Conservation (phyloP, 2,797 vertebrate genomes). For the Ctenosaura bakeri region DNA sequence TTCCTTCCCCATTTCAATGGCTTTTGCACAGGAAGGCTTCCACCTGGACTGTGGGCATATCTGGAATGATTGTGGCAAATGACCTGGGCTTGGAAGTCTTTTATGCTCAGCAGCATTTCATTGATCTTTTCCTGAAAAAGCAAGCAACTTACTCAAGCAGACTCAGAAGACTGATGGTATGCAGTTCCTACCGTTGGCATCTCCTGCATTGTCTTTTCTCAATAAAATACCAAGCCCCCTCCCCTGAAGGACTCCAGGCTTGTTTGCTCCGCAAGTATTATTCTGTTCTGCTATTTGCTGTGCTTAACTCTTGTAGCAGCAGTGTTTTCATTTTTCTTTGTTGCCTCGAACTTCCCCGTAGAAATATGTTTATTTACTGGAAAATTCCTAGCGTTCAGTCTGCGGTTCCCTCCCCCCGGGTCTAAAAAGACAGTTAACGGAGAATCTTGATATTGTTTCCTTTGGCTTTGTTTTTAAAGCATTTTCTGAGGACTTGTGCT, state of each 20-base stretch:
- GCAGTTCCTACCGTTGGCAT: not conserved
- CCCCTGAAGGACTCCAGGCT: conserved; percentile 14
- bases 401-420: conserved; percentile 34
- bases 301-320: conserved; percentile 40
- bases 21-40: not conserved
- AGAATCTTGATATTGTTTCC: conserved; percentile 51
- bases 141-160: not conserved
- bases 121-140: not conserved
- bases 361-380: conserved; percentile 42
- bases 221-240: not conserved
- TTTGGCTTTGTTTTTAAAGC: conserved; percentile 46
- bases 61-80: not conserved
- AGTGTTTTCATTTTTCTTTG: conserved; percentile 21
- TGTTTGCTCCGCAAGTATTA: conserved; percentile 25
- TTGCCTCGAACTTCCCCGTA: not conserved
- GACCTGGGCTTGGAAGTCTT: not conserved
- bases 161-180: not conserved
- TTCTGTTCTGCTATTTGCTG: not conserved
- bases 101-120: not conserved
- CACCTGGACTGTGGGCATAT: not conserved
- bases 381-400: conserved; percentile 34
- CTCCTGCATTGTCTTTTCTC: not conserved
- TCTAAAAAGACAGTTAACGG: conserved; percentile 38
- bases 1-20: not conserved
- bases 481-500: conserved; percentile 43